Percentiles rank a stretch among this genome's conserved stretches.
These are phyloP conservation scores for Lepidocyrtoides sp. DNA, from an alignment of 2,888 invertebrate species.

Conservation along the genomic window DNA sequence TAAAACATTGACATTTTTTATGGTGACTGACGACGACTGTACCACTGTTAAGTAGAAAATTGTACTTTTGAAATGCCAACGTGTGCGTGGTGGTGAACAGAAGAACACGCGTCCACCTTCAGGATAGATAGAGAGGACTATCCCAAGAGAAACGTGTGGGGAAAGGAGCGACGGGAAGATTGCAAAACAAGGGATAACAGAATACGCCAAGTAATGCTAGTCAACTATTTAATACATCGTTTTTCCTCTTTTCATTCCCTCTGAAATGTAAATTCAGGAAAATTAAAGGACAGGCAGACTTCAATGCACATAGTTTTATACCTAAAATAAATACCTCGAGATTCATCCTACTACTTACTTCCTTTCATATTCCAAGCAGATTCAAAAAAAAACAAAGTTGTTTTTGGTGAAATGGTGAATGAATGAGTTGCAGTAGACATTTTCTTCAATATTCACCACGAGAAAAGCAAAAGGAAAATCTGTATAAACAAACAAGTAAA, in stretches of 20 bases:
- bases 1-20: not conserved
- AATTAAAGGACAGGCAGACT: conserved; percentile 1
- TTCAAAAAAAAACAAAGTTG: not conserved
- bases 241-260: not conserved
- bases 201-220: conserved; percentile 9
- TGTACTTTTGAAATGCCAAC: not conserved
- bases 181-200: not conserved
- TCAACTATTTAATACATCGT: conserved; percentile 40
- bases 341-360: not conserved
- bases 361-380: not conserved
- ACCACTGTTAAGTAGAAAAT: not conserved
- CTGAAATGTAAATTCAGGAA: conserved; percentile 46
- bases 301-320: not conserved
- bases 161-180: conserved; percentile 1
- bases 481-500: conserved; percentile 55
- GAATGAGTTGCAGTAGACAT: conserved; percentile 21
- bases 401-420: conserved; percentile 31
- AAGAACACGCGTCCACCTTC: too few relatives aligned
- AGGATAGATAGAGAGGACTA: too few relatives aligned
- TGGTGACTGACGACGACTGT: not conserved
- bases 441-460: conserved; percentile 25
- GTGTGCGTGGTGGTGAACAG: not conserved
- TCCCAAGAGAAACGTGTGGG: conserved; percentile 12
- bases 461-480: conserved; percentile 1
- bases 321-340: not conserved